Evolutionary conservation across 2,888 invertebrate genomes (phyloP), one percentile per base, ranked within the genome.

Genomic region (Idaea straminata): DNA sequence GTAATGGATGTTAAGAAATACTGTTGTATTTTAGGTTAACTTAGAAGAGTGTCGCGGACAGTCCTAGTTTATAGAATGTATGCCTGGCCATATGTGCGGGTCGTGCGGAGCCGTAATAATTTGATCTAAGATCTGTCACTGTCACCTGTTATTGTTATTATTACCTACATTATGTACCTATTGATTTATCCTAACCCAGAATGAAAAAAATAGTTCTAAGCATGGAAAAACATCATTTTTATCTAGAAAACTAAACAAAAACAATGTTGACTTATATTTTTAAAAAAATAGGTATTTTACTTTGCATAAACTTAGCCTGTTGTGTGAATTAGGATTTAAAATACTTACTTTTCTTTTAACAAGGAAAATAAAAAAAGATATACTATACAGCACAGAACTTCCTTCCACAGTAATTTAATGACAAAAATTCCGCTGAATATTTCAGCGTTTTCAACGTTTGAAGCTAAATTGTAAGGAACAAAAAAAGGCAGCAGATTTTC

Each of bases 401-500:
- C 47, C 10, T 47, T 47, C 47, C 47, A 47, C 47, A 47, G 47
- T 47, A 47, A 47, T 10, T 47, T 47, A 47, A 47, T 47, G 47
- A 47, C 47, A 47, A 47, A 47, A 47, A 47, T 13, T 47, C 47
- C 47, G 13, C 47, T 35, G 13, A 58, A 13, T 59, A 57, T 57
- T 57, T 25, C n/a, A 60, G 35, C 10, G 5, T 10, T 62, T 66
- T 15, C 61, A 62, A 68, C 25, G 34, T 64, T 36, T 36, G 6
- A 36, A 36, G 36, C 47, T 13, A 47, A 47, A 47, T 47, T 47
- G 47, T 47, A 63, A 67, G 61, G 15, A 61, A 59, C 57, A 58
- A 73, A 72, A 71, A 67, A 66, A 69, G 71, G 72, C 64, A 69
- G 71, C 68, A 69, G 73, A 70, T 70, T 73, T 72, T 72, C 73